Percentiles rank a stretch among this genome's conserved stretches.
Conservation (phyloP, 2,113 vertebrate genomes). For the Boulengeromyrus knoepffleri region DNA sequence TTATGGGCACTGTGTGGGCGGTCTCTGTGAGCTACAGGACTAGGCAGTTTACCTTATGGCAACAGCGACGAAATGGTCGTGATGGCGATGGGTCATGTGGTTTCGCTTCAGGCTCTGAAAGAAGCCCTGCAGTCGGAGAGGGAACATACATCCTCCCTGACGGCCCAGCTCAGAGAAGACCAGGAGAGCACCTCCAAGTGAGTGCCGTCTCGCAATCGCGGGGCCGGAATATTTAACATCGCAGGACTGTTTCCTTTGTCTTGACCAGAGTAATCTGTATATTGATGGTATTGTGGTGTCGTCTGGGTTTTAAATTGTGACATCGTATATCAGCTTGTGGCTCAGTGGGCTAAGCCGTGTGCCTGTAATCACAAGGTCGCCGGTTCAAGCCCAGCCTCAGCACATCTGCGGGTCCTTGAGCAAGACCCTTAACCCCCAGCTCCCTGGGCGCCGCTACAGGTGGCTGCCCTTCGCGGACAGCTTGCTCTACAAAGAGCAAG, state of each 20-base stretch:
- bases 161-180: conserved; percentile 77
- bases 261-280: not conserved
- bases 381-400: no score
- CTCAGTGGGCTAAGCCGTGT: no score
- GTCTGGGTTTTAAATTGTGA: not conserved
- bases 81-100: not conserved
- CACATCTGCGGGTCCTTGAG: no score
- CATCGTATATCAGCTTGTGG: no score
- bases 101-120: conserved; percentile 60
- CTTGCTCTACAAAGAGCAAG: no score
- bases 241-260: not conserved
- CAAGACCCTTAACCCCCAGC: no score
- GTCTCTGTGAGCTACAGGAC: no score
- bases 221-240: not conserved
- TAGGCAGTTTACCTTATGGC: not conserved
- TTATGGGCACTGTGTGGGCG: no score
- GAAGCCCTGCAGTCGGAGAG: conserved; percentile 71
- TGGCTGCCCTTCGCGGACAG: no score
- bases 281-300: not conserved
- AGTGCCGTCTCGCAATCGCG: conserved; percentile 41
- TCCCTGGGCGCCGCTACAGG: no score
- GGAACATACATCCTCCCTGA: conserved; percentile 66
- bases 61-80: not conserved
- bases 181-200: conserved; percentile 84
- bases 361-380: no score